phyloP scores from a whole-genome alignment of 1,140 invertebrate genomes.

The Planococcus citri region DNA sequence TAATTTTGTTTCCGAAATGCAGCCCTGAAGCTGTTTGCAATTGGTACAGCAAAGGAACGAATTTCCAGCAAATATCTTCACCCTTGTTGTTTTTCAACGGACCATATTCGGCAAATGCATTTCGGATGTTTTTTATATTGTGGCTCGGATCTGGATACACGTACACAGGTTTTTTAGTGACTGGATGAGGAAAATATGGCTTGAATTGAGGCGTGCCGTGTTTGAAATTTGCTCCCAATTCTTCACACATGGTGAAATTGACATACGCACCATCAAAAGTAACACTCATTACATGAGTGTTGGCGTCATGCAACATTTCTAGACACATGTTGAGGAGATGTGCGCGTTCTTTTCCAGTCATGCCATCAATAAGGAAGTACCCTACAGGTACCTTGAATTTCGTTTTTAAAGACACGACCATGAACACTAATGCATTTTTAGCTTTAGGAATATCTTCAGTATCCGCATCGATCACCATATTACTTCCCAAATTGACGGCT shows the following conservation, averaged over 20 bases:
- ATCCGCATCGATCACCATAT: neutral
- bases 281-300: neutral
- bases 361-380: slow-evolving; percentile 21
- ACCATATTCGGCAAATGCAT: slow-evolving; percentile 25
- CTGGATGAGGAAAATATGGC: slow-evolving; percentile 26
- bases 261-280: slow-evolving; percentile 19
- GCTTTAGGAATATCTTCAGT: neutral
- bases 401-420: slow-evolving; percentile 20
- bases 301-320: neutral
- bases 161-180: slow-evolving; percentile 25
- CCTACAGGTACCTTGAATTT: slow-evolving; percentile 23
- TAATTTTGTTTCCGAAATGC: slow-evolving; percentile 22
- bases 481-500: neutral
- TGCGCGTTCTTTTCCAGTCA: slow-evolving; percentile 13
- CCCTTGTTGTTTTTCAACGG: neutral
- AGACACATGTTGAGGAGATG: slow-evolving; percentile 9
- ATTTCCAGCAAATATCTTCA: slow-evolving; percentile 17
- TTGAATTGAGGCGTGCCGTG: neutral
- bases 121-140: slow-evolving; percentile 28
- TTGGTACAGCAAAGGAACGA: neutral
- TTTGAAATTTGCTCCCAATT: slow-evolving; percentile 13
- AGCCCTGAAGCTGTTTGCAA: slow-evolving; percentile 16
- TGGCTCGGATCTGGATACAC: slow-evolving; percentile 29
- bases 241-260: slow-evolving; percentile 1
- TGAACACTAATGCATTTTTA: slow-evolving; percentile 18